phyloP scores from a whole-genome alignment of 2,888 invertebrate species.

The Melieria omissa region DNA sequence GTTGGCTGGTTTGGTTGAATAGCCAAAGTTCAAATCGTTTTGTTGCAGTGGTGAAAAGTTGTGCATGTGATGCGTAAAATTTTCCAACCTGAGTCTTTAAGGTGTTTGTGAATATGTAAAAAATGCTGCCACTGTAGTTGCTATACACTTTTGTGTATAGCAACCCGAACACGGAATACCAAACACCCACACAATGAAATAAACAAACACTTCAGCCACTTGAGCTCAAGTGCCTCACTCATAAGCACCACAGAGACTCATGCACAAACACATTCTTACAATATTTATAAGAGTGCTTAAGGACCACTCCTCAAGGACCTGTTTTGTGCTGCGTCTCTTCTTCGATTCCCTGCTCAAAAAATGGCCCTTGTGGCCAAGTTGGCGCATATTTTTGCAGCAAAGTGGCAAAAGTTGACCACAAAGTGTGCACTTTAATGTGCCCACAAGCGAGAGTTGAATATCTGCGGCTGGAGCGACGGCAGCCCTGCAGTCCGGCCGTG shows the following conservation, averaged over 20 bases:
- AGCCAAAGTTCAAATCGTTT: no score
- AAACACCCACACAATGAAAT: not conserved
- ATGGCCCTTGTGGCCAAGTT: conserved; percentile 56
- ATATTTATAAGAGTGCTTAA: conserved; percentile 60
- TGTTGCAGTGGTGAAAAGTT: no score
- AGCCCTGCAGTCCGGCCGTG: conserved; percentile 14
- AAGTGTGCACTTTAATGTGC: conserved; percentile 59
- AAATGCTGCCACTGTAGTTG: no score
- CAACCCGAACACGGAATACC: no score
- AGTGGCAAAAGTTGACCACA: conserved; percentile 54
- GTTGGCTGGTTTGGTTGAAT: no score
- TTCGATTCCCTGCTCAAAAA: not conserved
- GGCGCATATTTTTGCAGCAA: conserved; percentile 37
- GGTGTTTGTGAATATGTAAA: no score
- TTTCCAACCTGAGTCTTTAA: no score
- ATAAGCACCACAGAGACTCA: conserved; percentile 15
- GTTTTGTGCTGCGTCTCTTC: conserved; percentile 18
- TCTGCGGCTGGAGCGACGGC: conserved; percentile 28
- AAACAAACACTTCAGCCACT: conserved; percentile 2
- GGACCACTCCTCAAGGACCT: conserved; percentile 51
- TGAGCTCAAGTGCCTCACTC: conserved; percentile 25
- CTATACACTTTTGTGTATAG: no score
- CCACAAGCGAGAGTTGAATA: conserved; percentile 40
- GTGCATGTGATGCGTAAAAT: no score
- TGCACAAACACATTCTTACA: conserved; percentile 52